Evolutionary conservation across 2,113 vertebrate genomes (phyloP).

Genomic region (Pomatostomus ruficeps): DNA sequence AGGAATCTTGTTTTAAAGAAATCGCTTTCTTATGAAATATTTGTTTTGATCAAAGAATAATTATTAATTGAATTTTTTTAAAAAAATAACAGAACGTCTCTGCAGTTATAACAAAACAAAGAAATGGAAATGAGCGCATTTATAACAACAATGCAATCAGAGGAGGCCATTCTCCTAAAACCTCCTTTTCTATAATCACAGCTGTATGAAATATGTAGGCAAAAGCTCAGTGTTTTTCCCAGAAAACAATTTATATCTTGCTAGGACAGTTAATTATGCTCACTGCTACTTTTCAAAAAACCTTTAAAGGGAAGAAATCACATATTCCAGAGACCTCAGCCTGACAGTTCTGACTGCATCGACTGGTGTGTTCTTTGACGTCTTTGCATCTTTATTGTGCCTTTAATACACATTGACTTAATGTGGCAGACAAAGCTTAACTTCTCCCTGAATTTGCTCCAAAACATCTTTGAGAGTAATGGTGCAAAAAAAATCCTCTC

Average conservation of each 20-base stretch:
- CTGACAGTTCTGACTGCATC: background rate
- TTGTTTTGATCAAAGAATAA: background rate
- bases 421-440: background rate
- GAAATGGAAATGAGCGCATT: background rate
- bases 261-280: background rate
- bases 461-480: background rate
- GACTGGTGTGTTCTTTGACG: background rate
- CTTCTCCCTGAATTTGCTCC: background rate
- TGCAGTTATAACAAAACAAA: background rate
- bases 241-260: conserved; percentile 5
- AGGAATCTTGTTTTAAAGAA: background rate
- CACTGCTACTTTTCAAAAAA: background rate
- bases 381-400: background rate
- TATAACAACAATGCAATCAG: background rate
- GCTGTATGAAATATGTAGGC: background rate
- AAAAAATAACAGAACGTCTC: background rate
- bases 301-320: background rate
- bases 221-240: background rate
- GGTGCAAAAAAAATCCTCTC: background rate
- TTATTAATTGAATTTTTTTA: background rate
- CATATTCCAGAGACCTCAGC: background rate
- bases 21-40: background rate
- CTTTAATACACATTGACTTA: background rate
- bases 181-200: background rate
- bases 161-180: background rate